These are phyloP conservation scores for Micrastur ruficollis DNA, from an alignment of 2,797 vertebrate genomes.

Conservation along the genomic window DNA sequence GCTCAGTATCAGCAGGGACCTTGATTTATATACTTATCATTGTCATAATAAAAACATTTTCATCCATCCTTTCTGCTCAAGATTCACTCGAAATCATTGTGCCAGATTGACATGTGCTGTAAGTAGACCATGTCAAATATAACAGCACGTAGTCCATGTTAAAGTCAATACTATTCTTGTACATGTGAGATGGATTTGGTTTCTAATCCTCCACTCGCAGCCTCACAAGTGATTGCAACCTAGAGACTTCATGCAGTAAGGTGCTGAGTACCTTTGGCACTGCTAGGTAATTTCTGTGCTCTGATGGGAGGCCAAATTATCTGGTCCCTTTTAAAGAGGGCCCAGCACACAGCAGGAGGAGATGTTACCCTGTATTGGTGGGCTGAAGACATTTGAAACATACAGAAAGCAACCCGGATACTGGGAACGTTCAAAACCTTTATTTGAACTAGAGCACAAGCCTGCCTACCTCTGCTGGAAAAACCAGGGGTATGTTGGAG, in stretches of 20 bases:
- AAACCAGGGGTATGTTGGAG: neutral
- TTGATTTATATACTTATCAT: neutral
- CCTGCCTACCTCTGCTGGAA: neutral
- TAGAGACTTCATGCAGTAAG: neutral
- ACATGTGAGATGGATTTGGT: neutral
- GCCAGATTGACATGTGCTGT: neutral
- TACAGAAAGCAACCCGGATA: neutral
- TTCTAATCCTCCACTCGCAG: neutral
- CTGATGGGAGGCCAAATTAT: neutral
- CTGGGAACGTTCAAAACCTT: neutral
- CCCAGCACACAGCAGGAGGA: neutral
- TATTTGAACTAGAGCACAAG: neutral
- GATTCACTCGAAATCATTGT: neutral
- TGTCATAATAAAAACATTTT: neutral
- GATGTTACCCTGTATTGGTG: neutral
- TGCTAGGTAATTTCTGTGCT: neutral
- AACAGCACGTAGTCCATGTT: neutral
- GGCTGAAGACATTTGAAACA: neutral
- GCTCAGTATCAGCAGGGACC: neutral
- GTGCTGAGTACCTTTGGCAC: neutral
- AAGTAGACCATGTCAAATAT: neutral
- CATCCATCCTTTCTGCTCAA: neutral
- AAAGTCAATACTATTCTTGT: neutral
- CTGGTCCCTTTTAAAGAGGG: neutral
- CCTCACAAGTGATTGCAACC: neutral